phyloP scores from a whole-genome alignment of 2,113 vertebrate species.

The Microtus pennsylvanicus region DNA sequence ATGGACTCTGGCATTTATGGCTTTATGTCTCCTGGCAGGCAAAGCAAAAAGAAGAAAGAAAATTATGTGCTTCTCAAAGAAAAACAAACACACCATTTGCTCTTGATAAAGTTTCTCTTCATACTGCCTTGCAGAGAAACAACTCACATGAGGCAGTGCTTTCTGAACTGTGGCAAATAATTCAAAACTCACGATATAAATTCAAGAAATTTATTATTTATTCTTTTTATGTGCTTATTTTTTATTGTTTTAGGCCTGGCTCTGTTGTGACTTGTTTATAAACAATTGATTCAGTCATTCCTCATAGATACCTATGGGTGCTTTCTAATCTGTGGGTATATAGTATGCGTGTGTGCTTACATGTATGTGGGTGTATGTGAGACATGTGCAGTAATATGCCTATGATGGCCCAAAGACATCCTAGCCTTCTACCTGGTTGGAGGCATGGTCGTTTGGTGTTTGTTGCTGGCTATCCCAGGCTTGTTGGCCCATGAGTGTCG shows the following conservation, averaged over 20 bases:
- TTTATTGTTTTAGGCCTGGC: too few species aligned
- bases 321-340: neutral
- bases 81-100: neutral
- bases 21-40: slow-evolving; percentile 46
- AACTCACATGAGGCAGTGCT: neutral
- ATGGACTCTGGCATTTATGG: neutral
- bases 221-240: too few species aligned
- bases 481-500: neutral
- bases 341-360: neutral
- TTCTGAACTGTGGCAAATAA: neutral
- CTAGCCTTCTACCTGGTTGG: neutral
- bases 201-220: neutral
- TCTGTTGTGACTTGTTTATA: too few species aligned
- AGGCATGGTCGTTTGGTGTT: neutral
- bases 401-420: too few species aligned
- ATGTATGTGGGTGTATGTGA: too few species aligned
- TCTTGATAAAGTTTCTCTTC: neutral
- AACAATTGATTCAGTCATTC: too few species aligned
- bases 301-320: neutral
- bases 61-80: slow-evolving; percentile 14
- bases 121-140: neutral
- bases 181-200: neutral
- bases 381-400: too few species aligned
- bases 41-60: slow-evolving; percentile 53
- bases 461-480: neutral